Evolutionary conservation across 1,140 invertebrate genomes (phyloP).

Genomic region (Lordiphosa collinella): DNA sequence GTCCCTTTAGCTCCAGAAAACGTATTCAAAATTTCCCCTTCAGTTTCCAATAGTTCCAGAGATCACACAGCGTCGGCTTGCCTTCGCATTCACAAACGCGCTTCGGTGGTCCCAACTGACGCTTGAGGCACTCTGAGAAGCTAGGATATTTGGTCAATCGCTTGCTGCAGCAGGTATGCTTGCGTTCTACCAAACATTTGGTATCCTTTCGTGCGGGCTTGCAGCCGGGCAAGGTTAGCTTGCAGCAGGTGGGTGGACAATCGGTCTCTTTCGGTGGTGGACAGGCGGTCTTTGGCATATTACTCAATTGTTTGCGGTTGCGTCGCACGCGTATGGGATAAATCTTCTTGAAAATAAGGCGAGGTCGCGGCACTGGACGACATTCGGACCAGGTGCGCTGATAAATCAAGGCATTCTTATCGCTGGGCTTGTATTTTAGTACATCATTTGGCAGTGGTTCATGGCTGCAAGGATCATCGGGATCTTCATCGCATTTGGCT

Average conservation of each 20-base stretch:
- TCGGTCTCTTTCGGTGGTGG: not conserved
- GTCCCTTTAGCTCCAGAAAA: too few species aligned
- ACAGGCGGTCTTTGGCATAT: not conserved
- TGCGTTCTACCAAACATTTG: not conserved
- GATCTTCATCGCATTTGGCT: not conserved
- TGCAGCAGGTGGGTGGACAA: slow-evolving; percentile 17
- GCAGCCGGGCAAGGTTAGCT: slow-evolving; percentile 4
- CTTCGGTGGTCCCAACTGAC: slow-evolving; percentile 1
- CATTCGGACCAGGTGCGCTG: slow-evolving; percentile 35
- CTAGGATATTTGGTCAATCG: slow-evolving; percentile 19
- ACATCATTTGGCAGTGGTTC: slow-evolving; percentile 10
- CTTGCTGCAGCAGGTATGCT: slow-evolving; percentile 31
- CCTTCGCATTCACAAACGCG: slow-evolving; percentile 25
- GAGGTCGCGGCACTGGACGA: not conserved
- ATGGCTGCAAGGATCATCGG: slow-evolving; percentile 7
- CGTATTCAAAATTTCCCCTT: too few species aligned
- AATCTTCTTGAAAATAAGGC: not conserved
- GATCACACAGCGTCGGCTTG: slow-evolving; percentile 17
- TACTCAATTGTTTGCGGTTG: not conserved
- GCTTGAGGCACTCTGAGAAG: slow-evolving; percentile 38
- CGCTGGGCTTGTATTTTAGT: slow-evolving; percentile 20
- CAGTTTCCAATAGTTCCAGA: slow-evolving; percentile 11
- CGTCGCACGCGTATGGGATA: slow-evolving; percentile 3
- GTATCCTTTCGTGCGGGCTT: not conserved
- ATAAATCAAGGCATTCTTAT: slow-evolving; percentile 14